Evolutionary conservation across 2,888 invertebrate genomes (phyloP).

Genomic region (Sipha maydis): DNA sequence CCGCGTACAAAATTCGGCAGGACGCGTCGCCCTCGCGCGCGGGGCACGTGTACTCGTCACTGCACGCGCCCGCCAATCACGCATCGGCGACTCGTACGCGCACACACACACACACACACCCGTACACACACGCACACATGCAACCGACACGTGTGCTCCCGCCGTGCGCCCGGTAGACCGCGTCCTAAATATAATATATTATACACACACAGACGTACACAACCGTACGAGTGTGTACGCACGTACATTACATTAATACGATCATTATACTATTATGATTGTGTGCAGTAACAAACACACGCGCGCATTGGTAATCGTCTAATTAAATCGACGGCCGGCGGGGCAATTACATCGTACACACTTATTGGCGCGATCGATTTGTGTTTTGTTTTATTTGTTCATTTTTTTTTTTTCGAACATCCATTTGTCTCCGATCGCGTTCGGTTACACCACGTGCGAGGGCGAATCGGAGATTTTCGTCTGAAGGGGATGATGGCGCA

Average conservation of each 20-base stretch:
- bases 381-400: too few species aligned
- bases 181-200: neutral
- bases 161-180: constrained; percentile 28
- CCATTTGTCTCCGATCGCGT: constrained; percentile 1
- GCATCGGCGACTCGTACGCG: constrained; percentile 25
- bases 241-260: constrained; percentile 14
- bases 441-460: neutral
- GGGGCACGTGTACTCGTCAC: constrained; percentile 34
- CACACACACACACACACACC: neutral
- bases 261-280: neutral
- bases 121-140: neutral
- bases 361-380: constrained; percentile 8
- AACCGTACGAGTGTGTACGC: neutral
- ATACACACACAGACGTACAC: neutral
- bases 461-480: constrained; percentile 6
- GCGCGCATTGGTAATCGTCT: constrained; percentile 23
- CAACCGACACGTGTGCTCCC: constrained; percentile 42
- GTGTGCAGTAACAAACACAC: neutral
- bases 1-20: constrained; percentile 44
- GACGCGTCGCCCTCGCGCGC: constrained; percentile 4
- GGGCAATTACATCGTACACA: neutral
- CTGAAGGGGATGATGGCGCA: neutral
- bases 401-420: neutral
- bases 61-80: constrained; percentile 58
- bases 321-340: constrained; percentile 1